Percentiles rank a stretch among this genome's conserved stretches.
phyloP scores from a whole-genome alignment of 2,888 invertebrate species.

The Apamea anceps region DNA sequence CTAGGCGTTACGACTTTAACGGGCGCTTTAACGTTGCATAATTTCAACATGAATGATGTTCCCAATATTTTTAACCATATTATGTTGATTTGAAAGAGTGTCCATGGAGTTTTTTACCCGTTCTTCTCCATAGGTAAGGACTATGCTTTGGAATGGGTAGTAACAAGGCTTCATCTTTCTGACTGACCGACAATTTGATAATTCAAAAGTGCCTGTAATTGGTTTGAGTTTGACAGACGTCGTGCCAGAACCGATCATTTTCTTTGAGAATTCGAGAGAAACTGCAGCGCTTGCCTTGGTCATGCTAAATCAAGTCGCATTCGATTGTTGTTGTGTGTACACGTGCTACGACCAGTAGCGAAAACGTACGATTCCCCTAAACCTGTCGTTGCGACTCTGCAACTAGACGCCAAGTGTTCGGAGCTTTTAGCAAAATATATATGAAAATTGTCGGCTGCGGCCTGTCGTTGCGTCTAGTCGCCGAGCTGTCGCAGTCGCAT shows the following conservation, averaged over 20 bases:
- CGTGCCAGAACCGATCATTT: not conserved
- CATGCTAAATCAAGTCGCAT: not conserved
- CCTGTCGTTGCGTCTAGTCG: not conserved
- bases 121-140: not conserved
- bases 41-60: not conserved
- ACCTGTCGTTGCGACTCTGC: not conserved
- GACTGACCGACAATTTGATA: not conserved
- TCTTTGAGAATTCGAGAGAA: not conserved
- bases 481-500: not conserved
- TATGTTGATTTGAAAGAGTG: not conserved
- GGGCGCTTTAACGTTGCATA: not conserved
- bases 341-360: no score
- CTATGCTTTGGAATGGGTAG: not conserved
- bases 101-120: not conserved
- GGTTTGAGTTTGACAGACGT: not conserved
- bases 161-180: not conserved
- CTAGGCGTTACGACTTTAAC: not conserved
- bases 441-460: not conserved
- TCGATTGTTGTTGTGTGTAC: no score
- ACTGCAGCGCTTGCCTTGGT: not conserved
- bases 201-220: not conserved
- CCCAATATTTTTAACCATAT: not conserved
- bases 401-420: not conserved
- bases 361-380: not conserved
- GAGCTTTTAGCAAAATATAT: not conserved